Evolutionary conservation across 2,113 vertebrate species (phyloP), one percentile per base, ranked within the genome.

Genomic region (Tupaia tana): DNA sequence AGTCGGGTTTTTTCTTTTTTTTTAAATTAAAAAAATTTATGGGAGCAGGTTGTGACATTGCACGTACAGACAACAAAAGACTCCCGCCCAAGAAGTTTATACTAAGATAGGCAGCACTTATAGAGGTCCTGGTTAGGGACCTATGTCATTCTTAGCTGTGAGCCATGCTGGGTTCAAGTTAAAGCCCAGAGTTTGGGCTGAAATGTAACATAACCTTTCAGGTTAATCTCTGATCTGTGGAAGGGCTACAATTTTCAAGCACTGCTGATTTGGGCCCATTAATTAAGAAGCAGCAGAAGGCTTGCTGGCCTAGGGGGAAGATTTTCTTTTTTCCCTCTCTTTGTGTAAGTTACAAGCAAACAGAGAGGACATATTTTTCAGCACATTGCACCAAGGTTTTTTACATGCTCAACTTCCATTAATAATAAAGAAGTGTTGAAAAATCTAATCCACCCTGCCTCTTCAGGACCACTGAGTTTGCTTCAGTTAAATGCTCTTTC

Each of bases 231-330:
- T 71, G 92, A 96, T 66, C 89, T 86, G 73, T 2, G 10, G 25
- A 90, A 95, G 64, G 88, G 70, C 81, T 90, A 25, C 73, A 75
- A 92, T 90, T 96, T 90, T 94, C 64, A 93, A 27, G 96, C 59
- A 43, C 81, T 81, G 73, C 69, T 77, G 93, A 96, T 87, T 90
- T 82, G 0, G 3, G 80, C 69, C 91, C 43, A 19, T 84, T 89
- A 83, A 66, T 93, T 96, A 96, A 91, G 79, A 66, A 90, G 89
- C 82, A 95, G 86, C 63, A 64, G 80, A 93, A 95, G n/a, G 91
- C 79, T 93, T 89, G 52, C 83, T 92, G 86, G 94, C 19, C 16
- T 80, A 19, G 16, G 70, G 86, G 82, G 54, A 89, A 94, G 75
- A 31, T 74, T 87, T 54, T 25, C 3, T 3, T 24, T 63, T 67